Conservation (phyloP, 2,888 invertebrate species). For the Machimus atricapillus region DNA sequence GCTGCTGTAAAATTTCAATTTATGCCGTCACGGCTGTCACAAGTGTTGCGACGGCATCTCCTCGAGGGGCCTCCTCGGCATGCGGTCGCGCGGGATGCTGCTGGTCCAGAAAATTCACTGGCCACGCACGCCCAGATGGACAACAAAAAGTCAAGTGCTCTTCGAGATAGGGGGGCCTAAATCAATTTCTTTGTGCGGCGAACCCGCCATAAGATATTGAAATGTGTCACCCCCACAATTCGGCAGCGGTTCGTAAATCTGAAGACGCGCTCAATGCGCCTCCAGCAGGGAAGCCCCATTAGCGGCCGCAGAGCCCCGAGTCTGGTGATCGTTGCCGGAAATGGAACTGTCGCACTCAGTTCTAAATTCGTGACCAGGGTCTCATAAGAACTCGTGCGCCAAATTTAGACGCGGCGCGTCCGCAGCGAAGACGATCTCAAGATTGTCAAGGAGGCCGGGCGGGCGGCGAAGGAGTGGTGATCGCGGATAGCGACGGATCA, state of each 20-base stretch:
- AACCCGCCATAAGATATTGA: background rate
- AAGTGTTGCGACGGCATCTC: background rate
- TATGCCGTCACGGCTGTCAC: background rate
- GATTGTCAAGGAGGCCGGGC: background rate
- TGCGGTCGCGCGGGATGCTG: background rate
- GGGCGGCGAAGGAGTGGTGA: background rate
- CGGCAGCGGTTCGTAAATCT: background rate
- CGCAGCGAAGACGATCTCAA: background rate
- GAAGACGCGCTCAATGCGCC: background rate
- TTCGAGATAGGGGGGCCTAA: background rate
- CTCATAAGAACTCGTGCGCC: background rate
- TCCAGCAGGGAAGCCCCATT: background rate
- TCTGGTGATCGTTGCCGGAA: background rate
- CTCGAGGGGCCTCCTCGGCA: background rate
- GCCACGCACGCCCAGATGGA: background rate
- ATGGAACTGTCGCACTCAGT: background rate
- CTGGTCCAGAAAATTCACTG: background rate
- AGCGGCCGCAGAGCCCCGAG: background rate
- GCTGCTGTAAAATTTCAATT: constrained; percentile 22
- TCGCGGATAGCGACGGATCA: background rate
- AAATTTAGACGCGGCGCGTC: background rate
- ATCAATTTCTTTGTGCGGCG: background rate
- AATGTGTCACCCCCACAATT: background rate
- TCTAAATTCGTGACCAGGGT: background rate
- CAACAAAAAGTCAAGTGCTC: background rate